Evolutionary conservation across 2,888 invertebrate genomes (phyloP).

Genomic region (Drosophila seclusa): DNA sequence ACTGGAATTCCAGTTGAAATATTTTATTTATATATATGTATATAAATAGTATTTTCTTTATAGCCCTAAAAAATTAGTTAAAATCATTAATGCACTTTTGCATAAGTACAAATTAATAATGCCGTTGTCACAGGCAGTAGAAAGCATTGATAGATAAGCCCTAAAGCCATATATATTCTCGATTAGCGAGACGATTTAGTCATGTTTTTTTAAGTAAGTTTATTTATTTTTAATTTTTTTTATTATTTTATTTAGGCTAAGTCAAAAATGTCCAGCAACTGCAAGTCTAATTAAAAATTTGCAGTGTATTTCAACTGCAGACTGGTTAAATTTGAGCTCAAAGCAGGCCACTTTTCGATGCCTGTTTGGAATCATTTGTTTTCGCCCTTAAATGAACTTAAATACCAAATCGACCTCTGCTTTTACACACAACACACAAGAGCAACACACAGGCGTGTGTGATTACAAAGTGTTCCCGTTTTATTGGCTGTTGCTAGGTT

Average conservation of each 20-base stretch:
- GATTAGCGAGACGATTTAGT: too few species aligned
- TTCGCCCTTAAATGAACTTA: constrained; percentile 52
- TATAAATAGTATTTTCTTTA: background rate
- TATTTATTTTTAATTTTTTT: background rate
- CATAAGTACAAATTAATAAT: background rate
- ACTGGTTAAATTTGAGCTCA: background rate
- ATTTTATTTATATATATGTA: accelerated
- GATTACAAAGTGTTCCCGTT: constrained; percentile 28
- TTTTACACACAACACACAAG: background rate
- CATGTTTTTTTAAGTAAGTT: background rate
- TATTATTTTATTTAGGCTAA: background rate
- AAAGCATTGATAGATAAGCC: background rate
- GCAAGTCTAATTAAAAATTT: background rate
- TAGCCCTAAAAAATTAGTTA: background rate
- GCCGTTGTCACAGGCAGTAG: background rate
- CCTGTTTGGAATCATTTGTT: constrained; percentile 27
- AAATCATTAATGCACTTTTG: background rate
- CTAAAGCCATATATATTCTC: background rate
- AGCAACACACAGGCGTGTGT: constrained; percentile 16
- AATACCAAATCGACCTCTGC: constrained; percentile 29
- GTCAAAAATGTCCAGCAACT: background rate
- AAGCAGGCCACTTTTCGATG: background rate
- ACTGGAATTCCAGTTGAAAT: background rate
- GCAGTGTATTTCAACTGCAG: constrained; percentile 8
- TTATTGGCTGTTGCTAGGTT: constrained; percentile 6